A percentile compares a stretch with the other conserved stretches of the same genome.
Conservation (phyloP, 2,797 vertebrate genomes). For the Loris lydekkerianus region DNA sequence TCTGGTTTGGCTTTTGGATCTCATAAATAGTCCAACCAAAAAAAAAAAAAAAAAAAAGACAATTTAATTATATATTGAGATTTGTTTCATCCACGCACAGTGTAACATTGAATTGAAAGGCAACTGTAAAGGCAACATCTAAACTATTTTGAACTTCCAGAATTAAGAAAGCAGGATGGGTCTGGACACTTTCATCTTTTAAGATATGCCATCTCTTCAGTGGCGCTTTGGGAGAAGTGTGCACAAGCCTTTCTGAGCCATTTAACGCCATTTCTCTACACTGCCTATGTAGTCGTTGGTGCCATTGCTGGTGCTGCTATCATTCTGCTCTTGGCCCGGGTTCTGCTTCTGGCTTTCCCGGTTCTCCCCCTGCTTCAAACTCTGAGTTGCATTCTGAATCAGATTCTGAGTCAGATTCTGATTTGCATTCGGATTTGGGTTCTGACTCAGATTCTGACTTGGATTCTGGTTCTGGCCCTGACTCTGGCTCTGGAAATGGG, state of each 20-base stretch:
- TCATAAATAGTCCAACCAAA: constrained; percentile 84
- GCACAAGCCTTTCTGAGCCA: constrained; percentile 12
- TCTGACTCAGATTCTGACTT: constrained; percentile 75
- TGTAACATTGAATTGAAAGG: constrained; percentile 89
- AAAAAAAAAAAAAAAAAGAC: constrained; percentile 77
- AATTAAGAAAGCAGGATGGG: constrained; percentile 78
- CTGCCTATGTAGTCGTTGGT: constrained; percentile 93
- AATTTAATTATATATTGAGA: constrained; percentile 86
- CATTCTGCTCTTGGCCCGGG: constrained; percentile 66
- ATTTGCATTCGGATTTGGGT: constrained; percentile 61
- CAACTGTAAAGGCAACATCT: constrained; percentile 90
- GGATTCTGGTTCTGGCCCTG: constrained; percentile 70
- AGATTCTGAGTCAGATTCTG: constrained; percentile 72
- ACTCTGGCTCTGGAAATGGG: constrained; percentile 76
- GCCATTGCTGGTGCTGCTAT: constrained; percentile 77
- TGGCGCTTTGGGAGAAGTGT: constrained; percentile 20
- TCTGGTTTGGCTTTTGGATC: constrained; percentile 76
- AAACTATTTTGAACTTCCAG: constrained; percentile 82
- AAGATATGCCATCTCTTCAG: constrained; percentile 11
- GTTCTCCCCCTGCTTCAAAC: constrained; percentile 50
- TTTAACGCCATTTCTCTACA: constrained; percentile 95
- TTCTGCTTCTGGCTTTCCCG: constrained; percentile 57
- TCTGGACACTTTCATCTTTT: constrained; percentile 61
- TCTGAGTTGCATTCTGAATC: constrained; percentile 73
- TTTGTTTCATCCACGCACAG: constrained; percentile 86